Conservation (phyloP, 1,140 invertebrate genomes). For the Carposina sasakii region DNA sequence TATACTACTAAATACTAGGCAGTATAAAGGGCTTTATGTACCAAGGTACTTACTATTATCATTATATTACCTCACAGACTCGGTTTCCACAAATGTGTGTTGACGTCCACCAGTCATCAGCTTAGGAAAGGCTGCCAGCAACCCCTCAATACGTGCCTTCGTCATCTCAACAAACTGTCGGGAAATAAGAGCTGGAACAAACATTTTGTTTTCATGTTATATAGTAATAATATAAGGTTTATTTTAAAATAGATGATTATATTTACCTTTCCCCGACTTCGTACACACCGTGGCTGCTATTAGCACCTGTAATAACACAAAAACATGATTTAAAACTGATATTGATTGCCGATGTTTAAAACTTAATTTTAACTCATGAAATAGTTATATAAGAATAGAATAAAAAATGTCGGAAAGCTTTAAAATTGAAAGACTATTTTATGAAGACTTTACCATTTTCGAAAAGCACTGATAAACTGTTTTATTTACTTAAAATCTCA, state of each 20-base stretch:
- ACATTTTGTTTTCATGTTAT: no score
- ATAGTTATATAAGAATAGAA: background rate
- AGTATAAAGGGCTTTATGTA: no score
- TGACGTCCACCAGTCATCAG: slow-evolving; percentile 96
- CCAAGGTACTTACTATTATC: no score
- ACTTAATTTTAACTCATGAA: background rate
- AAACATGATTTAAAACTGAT: slow-evolving; percentile 27
- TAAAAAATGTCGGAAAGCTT: background rate
- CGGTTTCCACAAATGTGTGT: slow-evolving; percentile 99
- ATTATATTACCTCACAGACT: slow-evolving; percentile 89
- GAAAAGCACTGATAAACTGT: slow-evolving; percentile 20
- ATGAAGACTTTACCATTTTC: background rate
- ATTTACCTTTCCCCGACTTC: slow-evolving; percentile 94
- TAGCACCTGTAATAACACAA: slow-evolving; percentile 85
- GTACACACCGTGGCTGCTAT: slow-evolving; percentile 98
- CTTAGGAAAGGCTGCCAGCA: slow-evolving; percentile 99
- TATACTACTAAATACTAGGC: no score
- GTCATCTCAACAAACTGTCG: slow-evolving; percentile 99
- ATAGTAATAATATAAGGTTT: slow-evolving; percentile 39
- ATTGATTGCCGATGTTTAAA: slow-evolving; percentile 19
- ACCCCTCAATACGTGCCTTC: slow-evolving; percentile 96
- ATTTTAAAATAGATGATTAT: background rate
- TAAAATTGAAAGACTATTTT: background rate
- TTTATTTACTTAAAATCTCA: slow-evolving; percentile 24
- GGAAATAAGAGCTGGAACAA: slow-evolving; percentile 93